Conservation (phyloP, 2,113 vertebrate genomes). For the Gymnocephalus cernua region DNA sequence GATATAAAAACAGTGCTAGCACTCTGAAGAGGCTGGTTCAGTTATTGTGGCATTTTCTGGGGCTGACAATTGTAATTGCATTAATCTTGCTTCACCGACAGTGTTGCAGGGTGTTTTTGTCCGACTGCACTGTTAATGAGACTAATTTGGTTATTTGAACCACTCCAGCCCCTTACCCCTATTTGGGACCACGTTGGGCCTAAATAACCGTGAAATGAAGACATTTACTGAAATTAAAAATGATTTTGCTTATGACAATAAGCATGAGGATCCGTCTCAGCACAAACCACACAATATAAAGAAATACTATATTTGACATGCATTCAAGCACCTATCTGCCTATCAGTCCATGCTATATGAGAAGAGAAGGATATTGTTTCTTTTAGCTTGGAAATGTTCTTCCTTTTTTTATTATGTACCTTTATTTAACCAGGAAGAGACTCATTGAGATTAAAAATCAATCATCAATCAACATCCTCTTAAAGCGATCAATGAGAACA, state of each 20-base stretch:
- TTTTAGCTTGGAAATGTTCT: no score
- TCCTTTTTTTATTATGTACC: no score
- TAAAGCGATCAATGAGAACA: no score
- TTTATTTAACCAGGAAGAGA: no score
- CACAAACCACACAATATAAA: background rate
- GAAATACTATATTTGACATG: background rate
- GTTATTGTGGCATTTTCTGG: slow-evolving; percentile 55
- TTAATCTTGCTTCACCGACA: slow-evolving; percentile 65
- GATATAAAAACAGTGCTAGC: background rate
- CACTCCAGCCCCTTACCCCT: slow-evolving; percentile 15
- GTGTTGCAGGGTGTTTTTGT: slow-evolving; percentile 64
- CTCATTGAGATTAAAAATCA: no score
- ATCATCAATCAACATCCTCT: no score
- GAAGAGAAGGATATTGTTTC: no score
- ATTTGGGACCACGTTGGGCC: slow-evolving; percentile 9
- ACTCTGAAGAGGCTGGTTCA: slow-evolving; percentile 21
- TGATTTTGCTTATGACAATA: background rate
- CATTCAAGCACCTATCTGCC: background rate
- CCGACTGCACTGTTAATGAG: slow-evolving; percentile 61
- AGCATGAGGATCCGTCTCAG: background rate
- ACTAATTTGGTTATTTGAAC: slow-evolving; percentile 52
- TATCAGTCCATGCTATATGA: background rate
- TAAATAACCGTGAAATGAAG: slow-evolving; percentile 40
- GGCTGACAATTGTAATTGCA: slow-evolving; percentile 67
- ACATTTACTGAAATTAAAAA: slow-evolving; percentile 35